Conservation (phyloP, 2,797 vertebrate genomes). For the Oceanodroma leucorhoa region DNA sequence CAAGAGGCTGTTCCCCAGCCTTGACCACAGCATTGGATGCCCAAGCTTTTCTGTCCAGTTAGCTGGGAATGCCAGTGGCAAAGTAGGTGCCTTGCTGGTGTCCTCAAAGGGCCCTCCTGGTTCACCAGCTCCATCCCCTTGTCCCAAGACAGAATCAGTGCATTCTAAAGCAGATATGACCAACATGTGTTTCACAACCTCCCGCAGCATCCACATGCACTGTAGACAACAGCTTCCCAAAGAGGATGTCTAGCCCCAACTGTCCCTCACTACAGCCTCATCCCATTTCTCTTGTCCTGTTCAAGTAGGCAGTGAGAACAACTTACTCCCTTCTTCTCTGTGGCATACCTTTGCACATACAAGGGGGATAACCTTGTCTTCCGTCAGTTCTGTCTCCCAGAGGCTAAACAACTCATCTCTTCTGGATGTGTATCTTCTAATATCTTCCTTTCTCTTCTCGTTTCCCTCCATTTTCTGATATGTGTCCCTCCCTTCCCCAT, state of each 20-base stretch:
- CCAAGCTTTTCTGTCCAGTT: background rate
- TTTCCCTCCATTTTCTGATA: background rate
- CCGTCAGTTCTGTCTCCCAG: background rate
- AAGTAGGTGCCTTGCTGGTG: background rate
- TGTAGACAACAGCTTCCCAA: background rate
- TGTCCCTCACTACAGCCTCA: background rate
- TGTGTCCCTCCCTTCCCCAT: background rate
- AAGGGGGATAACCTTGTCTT: background rate
- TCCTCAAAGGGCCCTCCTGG: background rate
- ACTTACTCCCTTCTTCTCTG: background rate
- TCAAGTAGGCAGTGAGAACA: background rate
- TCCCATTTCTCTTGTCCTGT: background rate
- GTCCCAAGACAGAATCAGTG: background rate
- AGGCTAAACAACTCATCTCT: background rate
- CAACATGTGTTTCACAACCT: background rate
- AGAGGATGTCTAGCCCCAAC: background rate
- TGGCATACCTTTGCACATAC: background rate
- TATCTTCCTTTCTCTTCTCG: background rate
- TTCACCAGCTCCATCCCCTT: background rate
- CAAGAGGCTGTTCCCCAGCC: background rate
- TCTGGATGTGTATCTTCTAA: background rate
- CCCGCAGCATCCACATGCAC: rapidly evolving
- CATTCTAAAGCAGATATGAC: background rate
- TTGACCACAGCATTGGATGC: background rate
- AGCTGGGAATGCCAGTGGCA: background rate